phyloP scores from a whole-genome alignment of 2,113 vertebrate genomes.

The Condylura cristata region DNA sequence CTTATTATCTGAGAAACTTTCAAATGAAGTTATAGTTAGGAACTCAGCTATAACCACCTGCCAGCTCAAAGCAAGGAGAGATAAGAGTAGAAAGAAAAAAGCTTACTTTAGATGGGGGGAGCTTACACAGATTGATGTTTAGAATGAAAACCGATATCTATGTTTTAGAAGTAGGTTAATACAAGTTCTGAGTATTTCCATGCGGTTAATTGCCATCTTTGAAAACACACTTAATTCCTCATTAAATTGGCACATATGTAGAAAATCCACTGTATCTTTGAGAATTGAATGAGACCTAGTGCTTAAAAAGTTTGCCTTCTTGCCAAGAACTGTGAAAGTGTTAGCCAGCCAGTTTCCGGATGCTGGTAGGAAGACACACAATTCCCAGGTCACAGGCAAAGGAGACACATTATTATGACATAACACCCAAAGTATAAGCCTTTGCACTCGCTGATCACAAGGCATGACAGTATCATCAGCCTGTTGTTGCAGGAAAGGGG shows the following conservation, averaged over 20 bases:
- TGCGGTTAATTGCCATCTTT: not conserved
- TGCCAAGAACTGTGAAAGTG: not conserved
- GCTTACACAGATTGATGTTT: not conserved
- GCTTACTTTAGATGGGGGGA: not conserved
- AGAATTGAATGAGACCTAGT: not conserved
- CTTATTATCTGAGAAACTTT: not conserved
- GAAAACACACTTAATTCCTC: not conserved
- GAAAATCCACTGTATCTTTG: not conserved
- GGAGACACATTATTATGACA: not conserved
- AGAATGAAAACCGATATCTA: not conserved
- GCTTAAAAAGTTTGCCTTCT: not conserved
- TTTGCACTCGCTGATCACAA: not conserved
- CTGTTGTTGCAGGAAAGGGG: not conserved
- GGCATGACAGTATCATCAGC: not conserved
- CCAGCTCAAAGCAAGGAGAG: not conserved
- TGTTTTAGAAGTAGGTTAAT: not conserved
- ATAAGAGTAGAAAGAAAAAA: not conserved
- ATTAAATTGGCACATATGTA: not conserved
- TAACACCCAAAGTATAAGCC: not conserved
- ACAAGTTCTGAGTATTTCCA: not conserved
- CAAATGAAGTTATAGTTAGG: not conserved
- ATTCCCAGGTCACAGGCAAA: not conserved
- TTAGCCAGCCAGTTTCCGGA: not conserved
- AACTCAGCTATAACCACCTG: not conserved
- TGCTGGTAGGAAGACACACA: not conserved